Base-by-base conservation (phyloP, 2,888 invertebrate species). In the Petrophora chlorosata region DNA sequence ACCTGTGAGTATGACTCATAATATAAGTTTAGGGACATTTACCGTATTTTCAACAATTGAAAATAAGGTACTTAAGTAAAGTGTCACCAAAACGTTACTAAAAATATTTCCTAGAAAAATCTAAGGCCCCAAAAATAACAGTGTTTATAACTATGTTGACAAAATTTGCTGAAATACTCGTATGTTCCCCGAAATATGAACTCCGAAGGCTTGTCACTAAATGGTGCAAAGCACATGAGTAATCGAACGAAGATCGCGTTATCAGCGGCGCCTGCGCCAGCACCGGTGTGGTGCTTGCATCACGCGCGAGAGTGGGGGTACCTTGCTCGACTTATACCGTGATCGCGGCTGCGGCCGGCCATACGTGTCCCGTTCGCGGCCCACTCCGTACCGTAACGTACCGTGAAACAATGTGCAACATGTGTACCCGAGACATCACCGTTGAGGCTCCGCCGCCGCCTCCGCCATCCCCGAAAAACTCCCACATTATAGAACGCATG, bases 371-470 rank as follows among this genome's bases (percentile, higher is more conserved):
- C 64, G 56, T 7, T 36, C 57, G 44, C 61, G 59, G 56, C 39
- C 56, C 48, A 63, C 51, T 22, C 39, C 26, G 35, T 19, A 35
- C 38, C 22, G 9, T 8, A 10, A 5, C 2, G 8, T 4, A 35
- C 41, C 30, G 28, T 40, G 26, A 16, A 39, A 65, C 61, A 46
- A 90, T 89, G 90, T 89, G 89, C 74, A 89, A 90, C 55, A 83
- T 90, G 75, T 90, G 89, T 72, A 78, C 82, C 41, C 81, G 82
- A 64, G 83, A 84, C 48, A 64, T 44, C 3, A 60, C 61, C 14
- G 72, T 68, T 41, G 64, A 66, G 42, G 70, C 73, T 23, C 64
- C 73, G 38, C 63, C 63, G 17, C 67, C 66, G 22, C 61, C 65
- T 22, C 61, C 65, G 34, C 65, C 69, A 5, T 63, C 63, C n/a